Evolutionary conservation across 2,888 invertebrate genomes (phyloP).

Genomic region (Scaptomyza flava): DNA sequence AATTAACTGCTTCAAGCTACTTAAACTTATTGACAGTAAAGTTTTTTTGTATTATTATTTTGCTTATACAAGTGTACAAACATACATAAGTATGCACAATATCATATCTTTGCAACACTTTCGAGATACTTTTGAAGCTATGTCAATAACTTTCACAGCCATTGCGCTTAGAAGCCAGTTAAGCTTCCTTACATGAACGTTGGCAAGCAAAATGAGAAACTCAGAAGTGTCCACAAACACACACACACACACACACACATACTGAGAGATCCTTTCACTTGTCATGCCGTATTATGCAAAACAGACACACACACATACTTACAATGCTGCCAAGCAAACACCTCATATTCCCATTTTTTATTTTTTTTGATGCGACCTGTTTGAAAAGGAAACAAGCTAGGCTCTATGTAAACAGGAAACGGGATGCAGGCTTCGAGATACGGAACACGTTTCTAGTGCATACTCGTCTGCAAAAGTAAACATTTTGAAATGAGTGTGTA

Average conservation of each 20-base stretch:
- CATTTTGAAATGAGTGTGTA: slow-evolving; percentile 74
- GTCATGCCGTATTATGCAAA: slow-evolving; percentile 50
- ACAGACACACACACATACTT: slow-evolving; percentile 16
- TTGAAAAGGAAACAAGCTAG: slow-evolving; percentile 20
- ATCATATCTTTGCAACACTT: background rate
- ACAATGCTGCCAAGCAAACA: slow-evolving; percentile 57
- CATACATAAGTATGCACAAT: no score
- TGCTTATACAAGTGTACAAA: background rate
- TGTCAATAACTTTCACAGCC: slow-evolving; percentile 54
- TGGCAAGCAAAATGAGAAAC: slow-evolving; percentile 23
- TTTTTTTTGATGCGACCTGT: background rate
- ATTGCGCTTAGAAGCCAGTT: slow-evolving; percentile 25
- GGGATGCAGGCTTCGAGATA: slow-evolving; percentile 58
- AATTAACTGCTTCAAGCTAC: no score
- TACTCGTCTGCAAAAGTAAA: slow-evolving; percentile 66
- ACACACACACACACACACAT: slow-evolving; percentile 9
- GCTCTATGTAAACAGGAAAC: slow-evolving; percentile 70
- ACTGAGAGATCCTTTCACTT: slow-evolving; percentile 64
- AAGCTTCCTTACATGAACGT: slow-evolving; percentile 9
- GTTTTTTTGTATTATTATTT: background rate
- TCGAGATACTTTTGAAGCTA: slow-evolving; percentile 2
- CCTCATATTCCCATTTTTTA: slow-evolving; percentile 47
- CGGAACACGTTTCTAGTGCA: slow-evolving; percentile 48
- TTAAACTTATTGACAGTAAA: no score
- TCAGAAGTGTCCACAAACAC: slow-evolving; percentile 29